Evolutionary conservation across 2,797 vertebrate species (phyloP).

Genomic region (Silurus aristotelis): DNA sequence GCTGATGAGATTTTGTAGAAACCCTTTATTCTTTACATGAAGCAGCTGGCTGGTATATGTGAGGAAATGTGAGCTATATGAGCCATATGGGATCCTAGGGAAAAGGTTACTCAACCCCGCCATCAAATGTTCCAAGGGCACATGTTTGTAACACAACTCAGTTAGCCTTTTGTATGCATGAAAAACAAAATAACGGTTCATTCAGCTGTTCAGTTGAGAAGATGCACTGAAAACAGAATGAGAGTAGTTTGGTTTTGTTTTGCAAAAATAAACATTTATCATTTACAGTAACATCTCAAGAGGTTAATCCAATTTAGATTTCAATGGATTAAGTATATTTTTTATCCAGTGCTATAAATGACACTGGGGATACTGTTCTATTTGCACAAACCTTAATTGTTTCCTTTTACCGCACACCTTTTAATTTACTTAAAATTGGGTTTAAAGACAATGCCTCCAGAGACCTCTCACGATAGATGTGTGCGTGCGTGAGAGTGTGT

Average conservation of each 20-base stretch:
- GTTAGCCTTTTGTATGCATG: slow-evolving; percentile 39
- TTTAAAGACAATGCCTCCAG: not conserved
- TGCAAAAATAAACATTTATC: not conserved
- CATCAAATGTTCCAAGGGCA: slow-evolving; percentile 25
- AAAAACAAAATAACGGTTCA: not conserved
- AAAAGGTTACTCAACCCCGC: not conserved
- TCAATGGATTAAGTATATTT: not conserved
- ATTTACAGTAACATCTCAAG: not conserved
- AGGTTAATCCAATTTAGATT: not conserved
- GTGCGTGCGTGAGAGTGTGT: not conserved
- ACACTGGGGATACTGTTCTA: not conserved
- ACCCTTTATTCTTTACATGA: not conserved
- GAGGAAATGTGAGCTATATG: not conserved
- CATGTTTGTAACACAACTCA: slow-evolving; percentile 40
- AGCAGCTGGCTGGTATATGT: not conserved
- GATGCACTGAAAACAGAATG: not conserved
- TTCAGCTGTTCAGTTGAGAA: not conserved
- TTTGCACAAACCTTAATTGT: not conserved
- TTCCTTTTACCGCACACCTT: not conserved
- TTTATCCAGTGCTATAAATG: not conserved
- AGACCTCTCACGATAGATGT: not conserved
- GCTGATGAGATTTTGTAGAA: slow-evolving; percentile 3
- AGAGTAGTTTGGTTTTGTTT: not conserved
- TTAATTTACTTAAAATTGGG: not conserved
- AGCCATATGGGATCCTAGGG: not conserved